Conservation (phyloP, 1,140 invertebrate species). For the Tachypleus tridentatus region DNA sequence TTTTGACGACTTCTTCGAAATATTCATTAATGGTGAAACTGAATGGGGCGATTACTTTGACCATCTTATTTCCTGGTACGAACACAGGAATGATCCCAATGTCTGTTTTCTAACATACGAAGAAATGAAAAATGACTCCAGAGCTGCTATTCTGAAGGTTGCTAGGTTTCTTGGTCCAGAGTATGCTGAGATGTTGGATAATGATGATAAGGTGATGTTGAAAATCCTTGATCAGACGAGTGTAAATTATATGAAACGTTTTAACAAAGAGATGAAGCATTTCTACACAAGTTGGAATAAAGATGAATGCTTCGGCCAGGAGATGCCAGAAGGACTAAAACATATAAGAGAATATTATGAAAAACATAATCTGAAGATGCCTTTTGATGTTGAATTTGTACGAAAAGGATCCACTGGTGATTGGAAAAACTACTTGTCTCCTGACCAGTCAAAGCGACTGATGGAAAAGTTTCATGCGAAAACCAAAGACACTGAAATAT, state of each 20-base stretch:
- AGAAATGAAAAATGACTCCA: constrained; percentile 19
- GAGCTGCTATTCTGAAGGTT: constrained; percentile 5
- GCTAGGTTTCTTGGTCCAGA: constrained; percentile 17
- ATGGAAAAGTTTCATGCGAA: too few species aligned
- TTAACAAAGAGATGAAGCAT: too few species aligned
- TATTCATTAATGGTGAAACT: constrained; percentile 4
- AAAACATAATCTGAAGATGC: too few species aligned
- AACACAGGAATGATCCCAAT: constrained; percentile 26
- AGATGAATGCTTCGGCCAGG: too few species aligned
- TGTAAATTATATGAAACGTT: constrained; percentile 17
- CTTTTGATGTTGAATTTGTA: too few species aligned
- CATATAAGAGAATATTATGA: too few species aligned
- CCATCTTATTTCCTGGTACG: constrained; percentile 29
- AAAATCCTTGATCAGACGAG: constrained; percentile 11
- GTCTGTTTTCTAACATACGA: constrained; percentile 30
- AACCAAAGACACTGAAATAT: too few species aligned
- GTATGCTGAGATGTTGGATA: constrained; percentile 14
- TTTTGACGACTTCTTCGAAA: constrained; percentile 11
- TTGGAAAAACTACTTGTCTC: too few species aligned
- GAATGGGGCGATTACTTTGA: constrained; percentile 19
- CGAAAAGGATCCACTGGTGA: too few species aligned
- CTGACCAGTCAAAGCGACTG: too few species aligned
- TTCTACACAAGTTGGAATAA: too few species aligned
- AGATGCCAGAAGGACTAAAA: too few species aligned
- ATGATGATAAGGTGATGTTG: constrained; percentile 12